phyloP scores from a whole-genome alignment of 1,140 invertebrate genomes.

The Temnothorax longispinosus region DNA sequence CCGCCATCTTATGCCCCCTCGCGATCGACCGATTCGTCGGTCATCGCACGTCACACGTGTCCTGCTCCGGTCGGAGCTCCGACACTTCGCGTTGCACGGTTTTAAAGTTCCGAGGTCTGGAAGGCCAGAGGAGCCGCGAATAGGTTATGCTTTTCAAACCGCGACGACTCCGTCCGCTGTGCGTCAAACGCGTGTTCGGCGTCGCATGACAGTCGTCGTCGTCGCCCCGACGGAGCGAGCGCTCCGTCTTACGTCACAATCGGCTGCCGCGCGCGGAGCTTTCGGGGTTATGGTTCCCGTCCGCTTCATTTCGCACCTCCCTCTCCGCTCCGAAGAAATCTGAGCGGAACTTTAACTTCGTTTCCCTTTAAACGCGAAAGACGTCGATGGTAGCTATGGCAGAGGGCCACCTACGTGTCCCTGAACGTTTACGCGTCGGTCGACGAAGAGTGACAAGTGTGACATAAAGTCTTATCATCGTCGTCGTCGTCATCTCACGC shows the following conservation, averaged over 20 bases:
- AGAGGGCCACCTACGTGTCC: background rate
- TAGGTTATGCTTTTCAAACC: background rate
- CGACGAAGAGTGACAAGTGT: background rate
- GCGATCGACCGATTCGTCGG: constrained; percentile 40
- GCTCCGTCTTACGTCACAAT: background rate
- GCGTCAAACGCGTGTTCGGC: too few relatives aligned
- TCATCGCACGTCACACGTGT: constrained; percentile 12
- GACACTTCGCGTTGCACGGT: background rate
- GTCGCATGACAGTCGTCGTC: background rate
- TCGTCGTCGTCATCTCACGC: background rate
- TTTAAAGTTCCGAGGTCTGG: background rate
- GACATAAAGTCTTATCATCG: background rate
- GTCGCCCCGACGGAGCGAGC: too few relatives aligned
- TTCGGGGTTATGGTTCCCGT: background rate
- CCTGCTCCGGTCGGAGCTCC: background rate
- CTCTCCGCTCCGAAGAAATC: background rate
- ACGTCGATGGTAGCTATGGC: background rate
- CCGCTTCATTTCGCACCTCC: background rate
- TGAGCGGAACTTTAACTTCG: background rate
- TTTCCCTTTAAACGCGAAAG: background rate
- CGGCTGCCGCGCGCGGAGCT: background rate
- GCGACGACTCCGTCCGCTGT: background rate
- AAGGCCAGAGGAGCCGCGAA: background rate
- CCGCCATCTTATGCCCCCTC: constrained; percentile 79
- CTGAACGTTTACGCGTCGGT: background rate